Evolutionary conservation across 1,140 invertebrate genomes (phyloP), one percentile per base, ranked within the genome.

Genomic region (Aphaenogaster rudis): DNA sequence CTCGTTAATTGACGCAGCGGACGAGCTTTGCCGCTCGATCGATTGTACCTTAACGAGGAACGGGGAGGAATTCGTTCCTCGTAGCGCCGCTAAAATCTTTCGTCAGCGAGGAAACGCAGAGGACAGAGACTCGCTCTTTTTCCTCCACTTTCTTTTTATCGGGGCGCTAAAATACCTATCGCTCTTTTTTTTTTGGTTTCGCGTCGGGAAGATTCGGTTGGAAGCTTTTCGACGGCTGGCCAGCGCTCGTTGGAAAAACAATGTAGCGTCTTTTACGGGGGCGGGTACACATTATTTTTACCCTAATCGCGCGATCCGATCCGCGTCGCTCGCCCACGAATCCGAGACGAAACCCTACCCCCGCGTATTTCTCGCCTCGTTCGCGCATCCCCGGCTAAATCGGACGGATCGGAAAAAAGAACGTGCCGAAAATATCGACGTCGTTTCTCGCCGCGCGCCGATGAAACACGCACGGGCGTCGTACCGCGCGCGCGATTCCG

Each of bases 401-500:
- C 80, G 42, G 33, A 74, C 66, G 28, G 48, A 66, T 42, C 15
- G 52, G 36, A 82, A 42, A 33, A 42, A 21, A 15, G 39, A 28
- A 54, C 66, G 66, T 15, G 69, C 59, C 69, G 52, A 72, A 61
- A 76, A 64, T 52, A 77, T 76, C 67, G 69, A 85, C 54, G 39
- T 76, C 50, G 74, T 71, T 59, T 67, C 78, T 64, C 78, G 82
- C n/a, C 52, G 33, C 66, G 63, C 42, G 21, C 52, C 81, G 87
- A 71, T 78, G 57, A 77, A 79, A 61, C 54, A 13, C n/a, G 42
- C 78, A 59, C 69, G 57, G 54, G 74, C 76, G 9, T 64, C 88
- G 81, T 72, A 61, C 42, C 63, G 57, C 78, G 64, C 61, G 61
- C 59, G 66, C 57, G 57, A 86, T 89, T 89, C 72, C 88, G 85